Base-by-base conservation (phyloP, 2,113 vertebrate species). In the Mola mola region DNA sequence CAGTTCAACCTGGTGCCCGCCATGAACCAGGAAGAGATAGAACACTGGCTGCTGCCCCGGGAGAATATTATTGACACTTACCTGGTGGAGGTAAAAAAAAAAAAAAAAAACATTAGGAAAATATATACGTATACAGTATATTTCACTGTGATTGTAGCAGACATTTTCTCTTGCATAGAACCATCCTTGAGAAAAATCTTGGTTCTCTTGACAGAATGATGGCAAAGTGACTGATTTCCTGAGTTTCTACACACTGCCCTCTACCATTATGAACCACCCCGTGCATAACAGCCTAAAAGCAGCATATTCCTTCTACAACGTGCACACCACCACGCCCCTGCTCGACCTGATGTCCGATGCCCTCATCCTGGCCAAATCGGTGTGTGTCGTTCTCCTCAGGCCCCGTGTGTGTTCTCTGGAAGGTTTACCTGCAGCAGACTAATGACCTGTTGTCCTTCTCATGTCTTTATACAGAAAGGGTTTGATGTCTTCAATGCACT, bases 401-500 rank as follows among this genome's bases (percentile, higher is more conserved):
- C 9, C 43, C 3, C 10, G n/a, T 21, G 4, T 21, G 42, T 8
- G 8, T 20, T 41, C 1, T 41, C 15, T 61, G 6, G 41, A 33
- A 17, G 25, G 1, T 40, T 53, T 19, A 7, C n/a, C 11, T 4
- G 0, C 16, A 2, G 2, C 8, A 1, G 28, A n/a, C 41, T 63
- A 13, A 53, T 41, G 17, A 21, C 1, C 0, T 5, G 16, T 24
- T 13, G 44, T 5, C 40, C 2, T 57, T 6, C 6, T 9, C 17
- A 1, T 56, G 6, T 51, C 12, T 29, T 0, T 33, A 6, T 16
- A 19, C 91, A 99, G 97, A 99, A 98, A 94, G 95, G 96, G 74
- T 99, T 99, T 43, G 97, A 99, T 0, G 97, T 99, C 75, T 99
- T 99, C 91, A 99, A 99, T 91, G 97, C 97, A 92, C 95, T 99